phyloP scores from a whole-genome alignment of 2,113 vertebrate genomes.

The Phrynosoma platyrhinos region DNA sequence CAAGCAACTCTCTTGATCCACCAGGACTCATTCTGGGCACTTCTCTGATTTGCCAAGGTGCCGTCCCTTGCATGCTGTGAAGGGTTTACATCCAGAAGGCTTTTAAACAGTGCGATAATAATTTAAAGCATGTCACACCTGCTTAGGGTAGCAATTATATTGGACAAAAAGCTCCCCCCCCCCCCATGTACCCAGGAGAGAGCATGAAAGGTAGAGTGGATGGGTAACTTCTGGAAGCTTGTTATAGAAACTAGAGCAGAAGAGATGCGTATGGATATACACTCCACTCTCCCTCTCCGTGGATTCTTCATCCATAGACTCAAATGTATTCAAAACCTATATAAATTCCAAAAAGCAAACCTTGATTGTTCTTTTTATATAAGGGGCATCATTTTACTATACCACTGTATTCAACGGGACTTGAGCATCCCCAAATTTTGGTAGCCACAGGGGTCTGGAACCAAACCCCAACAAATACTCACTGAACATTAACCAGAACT shows the following conservation, averaged over 20 bases:
- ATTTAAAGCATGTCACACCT: conserved; percentile 60
- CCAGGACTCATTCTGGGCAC: conserved; percentile 40
- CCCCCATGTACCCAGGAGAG: neutral
- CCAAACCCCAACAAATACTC: no score
- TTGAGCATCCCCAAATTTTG: no score
- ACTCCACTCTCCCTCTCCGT: no score
- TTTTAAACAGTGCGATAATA: conserved; percentile 70
- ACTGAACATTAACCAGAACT: no score
- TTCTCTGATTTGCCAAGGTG: conserved; percentile 68
- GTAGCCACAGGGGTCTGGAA: no score
- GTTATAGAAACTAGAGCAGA: neutral
- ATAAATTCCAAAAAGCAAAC: no score
- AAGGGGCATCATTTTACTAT: no score
- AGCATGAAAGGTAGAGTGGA: neutral
- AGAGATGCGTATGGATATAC: neutral
- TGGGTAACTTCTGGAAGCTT: conserved; percentile 7
- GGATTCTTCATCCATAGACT: no score
- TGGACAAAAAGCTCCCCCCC: neutral
- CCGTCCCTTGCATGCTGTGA: conserved; percentile 47
- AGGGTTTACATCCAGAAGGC: conserved; percentile 60
- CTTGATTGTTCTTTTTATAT: no score
- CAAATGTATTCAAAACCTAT: no score
- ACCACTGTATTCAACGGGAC: no score
- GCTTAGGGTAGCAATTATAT: neutral
- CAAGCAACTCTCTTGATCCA: conserved; percentile 40